A percentile compares a stretch with the other conserved stretches of the same genome.
Evolutionary conservation across 1,140 invertebrate genomes (phyloP).

Genomic region (Oncopeltus fasciatus): DNA sequence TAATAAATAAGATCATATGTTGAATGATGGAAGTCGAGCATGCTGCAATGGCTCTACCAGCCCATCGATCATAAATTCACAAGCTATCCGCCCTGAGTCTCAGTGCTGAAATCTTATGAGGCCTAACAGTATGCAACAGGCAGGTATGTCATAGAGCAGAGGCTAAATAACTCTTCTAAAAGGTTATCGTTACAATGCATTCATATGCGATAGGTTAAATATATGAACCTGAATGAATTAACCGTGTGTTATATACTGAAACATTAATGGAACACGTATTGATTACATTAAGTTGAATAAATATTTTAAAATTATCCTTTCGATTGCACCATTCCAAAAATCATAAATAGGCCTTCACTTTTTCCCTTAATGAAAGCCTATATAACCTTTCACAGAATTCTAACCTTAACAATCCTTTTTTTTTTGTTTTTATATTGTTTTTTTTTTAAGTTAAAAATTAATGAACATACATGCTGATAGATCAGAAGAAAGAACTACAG

Average conservation of each 20-base stretch:
- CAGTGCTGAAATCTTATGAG: background rate
- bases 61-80: constrained; percentile 8
- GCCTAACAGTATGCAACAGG: constrained; percentile 7
- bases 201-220: too few relatives aligned
- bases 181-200: background rate
- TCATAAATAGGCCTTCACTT: constrained; percentile 15
- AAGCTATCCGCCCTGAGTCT: background rate
- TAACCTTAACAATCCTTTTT: background rate
- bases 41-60: background rate
- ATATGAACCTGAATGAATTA: background rate
- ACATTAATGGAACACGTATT: background rate
- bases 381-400: constrained; percentile 13
- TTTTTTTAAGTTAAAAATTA: background rate
- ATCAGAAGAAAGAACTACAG: constrained; percentile 7
- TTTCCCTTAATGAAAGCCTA: constrained; percentile 19
- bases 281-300: constrained; percentile 5
- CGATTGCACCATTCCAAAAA: background rate
- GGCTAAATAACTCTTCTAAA: background rate
- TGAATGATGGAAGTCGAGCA: constrained; percentile 2
- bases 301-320: background rate
- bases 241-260: constrained; percentile 8
- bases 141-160: constrained; percentile 5
- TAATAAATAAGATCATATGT: background rate
- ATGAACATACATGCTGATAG: constrained; percentile 5
- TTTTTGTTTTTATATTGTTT: background rate